Evolutionary conservation across 2,113 vertebrate species (phyloP).

Genomic region (Crotalus horridus): DNA sequence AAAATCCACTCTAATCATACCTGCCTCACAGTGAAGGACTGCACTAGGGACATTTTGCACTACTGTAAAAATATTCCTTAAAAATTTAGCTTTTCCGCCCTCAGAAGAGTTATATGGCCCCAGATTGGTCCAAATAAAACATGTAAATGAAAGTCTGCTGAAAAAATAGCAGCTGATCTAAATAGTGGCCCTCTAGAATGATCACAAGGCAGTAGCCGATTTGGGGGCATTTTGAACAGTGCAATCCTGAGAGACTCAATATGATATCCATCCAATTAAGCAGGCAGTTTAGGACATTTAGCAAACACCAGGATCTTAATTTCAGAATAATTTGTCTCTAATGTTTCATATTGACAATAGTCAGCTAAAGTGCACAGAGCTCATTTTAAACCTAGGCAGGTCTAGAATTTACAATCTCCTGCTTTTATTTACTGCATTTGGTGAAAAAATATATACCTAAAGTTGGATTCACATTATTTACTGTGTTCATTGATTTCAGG

Average conservation of each 20-base stretch:
- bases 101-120: background rate
- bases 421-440: background rate
- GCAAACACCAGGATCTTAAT: background rate
- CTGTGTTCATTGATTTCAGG: background rate
- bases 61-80: background rate
- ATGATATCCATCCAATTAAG: background rate
- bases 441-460: background rate
- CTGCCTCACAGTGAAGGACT: background rate
- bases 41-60: background rate
- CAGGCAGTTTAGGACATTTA: background rate
- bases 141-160: background rate
- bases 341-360: background rate
- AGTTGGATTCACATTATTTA: background rate
- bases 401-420: background rate
- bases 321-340: background rate
- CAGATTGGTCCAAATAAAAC: background rate
- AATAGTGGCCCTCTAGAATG: background rate
- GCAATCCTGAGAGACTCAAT: background rate
- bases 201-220: background rate
- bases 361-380: background rate
- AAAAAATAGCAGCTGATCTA: background rate
- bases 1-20: background rate
- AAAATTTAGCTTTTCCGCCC: background rate
- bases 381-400: background rate
- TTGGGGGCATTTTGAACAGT: background rate